Base-by-base conservation (phyloP, 2,888 invertebrate species). In the Serripes groenlandicus region DNA sequence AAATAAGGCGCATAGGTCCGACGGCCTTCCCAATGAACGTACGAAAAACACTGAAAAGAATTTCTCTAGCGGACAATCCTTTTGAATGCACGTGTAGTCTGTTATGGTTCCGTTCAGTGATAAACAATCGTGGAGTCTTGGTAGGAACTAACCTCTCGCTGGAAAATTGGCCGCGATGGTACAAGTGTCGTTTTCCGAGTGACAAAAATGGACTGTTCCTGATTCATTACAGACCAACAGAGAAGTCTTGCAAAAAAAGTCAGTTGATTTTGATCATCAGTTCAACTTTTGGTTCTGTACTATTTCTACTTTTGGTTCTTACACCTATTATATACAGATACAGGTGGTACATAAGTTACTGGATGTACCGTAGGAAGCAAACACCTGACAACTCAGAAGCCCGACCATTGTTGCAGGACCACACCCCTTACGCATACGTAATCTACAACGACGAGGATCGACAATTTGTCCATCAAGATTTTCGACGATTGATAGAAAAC, bases 51-150 rank as follows among this genome's bases (percentile, higher is more conserved):
- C 32, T 80, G 15, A 34, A 62, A 32, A 49, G 23, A 11, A 18
- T 80, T 18, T 37, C 69, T 42, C 28, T 80, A 9, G 54, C 70
- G 7, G 66, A 74, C 18, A 88, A 88, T 52, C 76, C 79, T 9
- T 81, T 81, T 21, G 69, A 66, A 7, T 88, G 86, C 60, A 69
- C 66, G 1, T 83, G 87, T 62, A 52, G 73, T 15, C 49, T 80
- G 21, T 52, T 49, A 1, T 86, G 83, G 83, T 86, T 86, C 70
- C 77, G 77, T n/a, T 34, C 78, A 23, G 68, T 71, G 70, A 62
- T 88, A 15, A 28, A 62, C n/a, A 52, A 69, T 3, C 26, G 56
- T 21, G 54, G 37, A 5, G 28, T 18, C 26, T 5, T 37, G 3
- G 66, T 18, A 60, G 71, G n/a, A 54, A 79, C 35, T 23, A 71